A percentile compares a stretch with the other conserved stretches of the same genome.
Conservation (phyloP, 35 echinoderm and acorn worm genomes). For the Lytechinus pictus region DNA sequence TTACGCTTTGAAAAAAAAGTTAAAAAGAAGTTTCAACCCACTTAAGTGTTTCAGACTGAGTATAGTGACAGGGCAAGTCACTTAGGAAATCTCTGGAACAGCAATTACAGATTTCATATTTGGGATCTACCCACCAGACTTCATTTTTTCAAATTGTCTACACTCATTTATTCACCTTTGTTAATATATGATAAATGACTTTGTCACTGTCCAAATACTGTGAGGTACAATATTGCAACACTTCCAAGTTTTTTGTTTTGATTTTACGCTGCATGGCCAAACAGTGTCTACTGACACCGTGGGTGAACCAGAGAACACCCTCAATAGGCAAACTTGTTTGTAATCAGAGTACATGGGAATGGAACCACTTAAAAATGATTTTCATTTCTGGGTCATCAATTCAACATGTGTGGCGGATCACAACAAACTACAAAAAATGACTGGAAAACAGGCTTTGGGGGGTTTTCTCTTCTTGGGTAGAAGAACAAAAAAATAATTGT, state of each 20-base stretch:
- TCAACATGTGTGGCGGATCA: slow-evolving; percentile 25
- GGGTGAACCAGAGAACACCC: background rate
- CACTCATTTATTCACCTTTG: too few species aligned
- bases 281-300: background rate
- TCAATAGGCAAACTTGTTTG: background rate
- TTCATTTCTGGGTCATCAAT: slow-evolving; percentile 29
- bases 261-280: background rate
- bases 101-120: too few species aligned
- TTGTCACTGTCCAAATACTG: background rate
- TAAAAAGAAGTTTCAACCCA: too few species aligned
- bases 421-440: background rate
- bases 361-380: background rate
- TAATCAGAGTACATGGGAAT: slow-evolving; percentile 2
- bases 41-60: too few species aligned
- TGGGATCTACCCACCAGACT: too few species aligned
- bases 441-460: background rate
- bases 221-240: background rate
- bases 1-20: too few species aligned
- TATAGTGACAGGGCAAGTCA: too few species aligned
- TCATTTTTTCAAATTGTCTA: too few species aligned
- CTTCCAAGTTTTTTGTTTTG: background rate
- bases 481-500: background rate
- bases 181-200: background rate
- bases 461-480: background rate
- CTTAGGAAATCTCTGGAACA: too few species aligned